Base-by-base conservation (phyloP, 2,113 vertebrate genomes). In the Forbesichthys agassizii region DNA sequence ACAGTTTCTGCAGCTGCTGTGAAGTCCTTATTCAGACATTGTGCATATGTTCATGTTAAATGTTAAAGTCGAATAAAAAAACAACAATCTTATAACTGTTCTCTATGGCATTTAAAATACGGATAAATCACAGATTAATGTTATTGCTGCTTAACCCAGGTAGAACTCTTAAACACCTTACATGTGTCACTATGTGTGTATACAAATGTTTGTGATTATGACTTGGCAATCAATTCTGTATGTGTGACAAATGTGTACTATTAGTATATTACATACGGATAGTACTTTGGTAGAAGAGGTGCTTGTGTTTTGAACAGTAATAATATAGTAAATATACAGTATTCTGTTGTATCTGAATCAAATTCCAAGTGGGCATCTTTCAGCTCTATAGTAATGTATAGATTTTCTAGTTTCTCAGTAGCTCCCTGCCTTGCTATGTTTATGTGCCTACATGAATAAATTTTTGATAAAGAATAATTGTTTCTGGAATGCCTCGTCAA, bases 401-500 rank as follows among this genome's bases (percentile, higher is more conserved):
- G 63, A 74, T 68, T 79, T 64, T 64, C 27, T 66, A 63, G 68
- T 52, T 61, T 49, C 18, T 69, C 57, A 68, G 12, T 36, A 16
- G n/a, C 2, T 18, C 60, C 36, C 55, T 47, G 36, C 33, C 60
- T 59, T 9, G 9, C 14, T 48, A 8, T 48, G 68, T 71, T 36
- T 68, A 60, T 65, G 80, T 83, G 79, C 80, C 84, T 86, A 12
- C 62, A 63, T 55, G 73, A 86, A 82, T 89, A 88, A 85, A 88
- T 70, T 78, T 69, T 71, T 52, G 52, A 58, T 7, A 63, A 47
- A 77, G 13, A 55, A 12, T n/a, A 0, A 20, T 11, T 62, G 1
- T 3, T 76, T 13, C 1, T 48, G 16, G 36, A 18, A 18, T 46
- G 2, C 56, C 3, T 7, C n/a, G 9, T 27, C 36, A 13, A 4